A percentile compares a stretch with the other conserved stretches of the same genome.
These are phyloP conservation scores for Asteroscopus sphinx DNA, from an alignment of 2,888 invertebrate species.

Conservation along the genomic window DNA sequence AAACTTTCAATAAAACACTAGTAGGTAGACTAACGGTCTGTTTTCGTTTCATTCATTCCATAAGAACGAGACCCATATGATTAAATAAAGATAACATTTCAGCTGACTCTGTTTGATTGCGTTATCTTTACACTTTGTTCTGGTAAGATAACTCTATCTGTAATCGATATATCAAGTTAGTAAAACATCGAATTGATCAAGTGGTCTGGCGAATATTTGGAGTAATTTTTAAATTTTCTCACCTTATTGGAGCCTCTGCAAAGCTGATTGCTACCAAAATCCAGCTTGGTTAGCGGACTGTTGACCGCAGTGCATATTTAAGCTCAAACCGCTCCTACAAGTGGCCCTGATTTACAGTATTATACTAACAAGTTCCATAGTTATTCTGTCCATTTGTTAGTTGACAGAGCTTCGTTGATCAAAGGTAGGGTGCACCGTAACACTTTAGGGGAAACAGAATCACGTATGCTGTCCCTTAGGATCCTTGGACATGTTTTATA, in stretches of 20 bases:
- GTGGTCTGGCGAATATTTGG: slow-evolving; percentile 5
- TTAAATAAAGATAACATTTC: slow-evolving; percentile 21
- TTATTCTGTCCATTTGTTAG: not conserved
- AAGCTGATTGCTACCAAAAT: too few species aligned
- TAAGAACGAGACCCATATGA: slow-evolving; percentile 8
- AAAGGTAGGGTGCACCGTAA: not conserved
- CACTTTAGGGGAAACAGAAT: too few species aligned
- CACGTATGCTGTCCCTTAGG: too few species aligned
- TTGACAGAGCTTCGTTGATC: not conserved
- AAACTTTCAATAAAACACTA: not conserved
- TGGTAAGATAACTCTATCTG: slow-evolving; percentile 36
- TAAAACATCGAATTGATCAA: slow-evolving; percentile 13
- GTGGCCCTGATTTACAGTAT: too few species aligned
- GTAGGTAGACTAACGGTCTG: not conserved
- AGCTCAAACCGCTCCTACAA: too few species aligned
- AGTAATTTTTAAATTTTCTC: not conserved
- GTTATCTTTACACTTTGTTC: slow-evolving; percentile 25
- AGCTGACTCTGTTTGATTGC: slow-evolving; percentile 11
- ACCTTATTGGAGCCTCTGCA: not conserved
- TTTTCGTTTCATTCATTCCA: slow-evolving; percentile 8
- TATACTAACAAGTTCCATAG: too few species aligned
- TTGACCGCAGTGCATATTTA: too few species aligned
- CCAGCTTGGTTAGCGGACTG: too few species aligned
- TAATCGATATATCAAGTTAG: slow-evolving; percentile 29
- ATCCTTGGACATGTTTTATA: too few species aligned